Conservation (phyloP, 1,140 invertebrate species). For the Schlechtendalia chinensis region DNA sequence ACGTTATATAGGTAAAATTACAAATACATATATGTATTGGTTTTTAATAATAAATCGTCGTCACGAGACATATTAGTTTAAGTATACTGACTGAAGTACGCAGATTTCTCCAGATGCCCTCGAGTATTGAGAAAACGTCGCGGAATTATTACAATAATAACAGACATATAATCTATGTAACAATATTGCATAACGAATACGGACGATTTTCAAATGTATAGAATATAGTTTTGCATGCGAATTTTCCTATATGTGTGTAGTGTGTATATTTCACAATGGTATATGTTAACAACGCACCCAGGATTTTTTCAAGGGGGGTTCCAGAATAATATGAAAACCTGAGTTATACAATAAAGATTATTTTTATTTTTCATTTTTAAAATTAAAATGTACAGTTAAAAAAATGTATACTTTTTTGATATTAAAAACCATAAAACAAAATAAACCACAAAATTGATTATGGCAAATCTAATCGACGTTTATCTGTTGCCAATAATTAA, state of each 20-base stretch:
- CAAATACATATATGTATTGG: no score
- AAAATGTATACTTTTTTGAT: no score
- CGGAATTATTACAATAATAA: background rate
- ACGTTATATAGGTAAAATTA: background rate
- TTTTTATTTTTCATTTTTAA: no score
- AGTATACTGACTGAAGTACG: background rate
- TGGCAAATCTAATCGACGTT: no score
- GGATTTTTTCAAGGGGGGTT: no score
- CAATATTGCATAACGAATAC: background rate
- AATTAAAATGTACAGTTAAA: no score
- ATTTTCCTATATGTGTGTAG: background rate
- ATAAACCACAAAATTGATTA: no score
- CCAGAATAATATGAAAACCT: no score
- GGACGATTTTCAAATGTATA: background rate
- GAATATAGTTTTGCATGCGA: background rate
- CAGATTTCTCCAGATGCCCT: conserved; percentile 10
- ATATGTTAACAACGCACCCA: background rate
- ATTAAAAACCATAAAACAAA: no score
- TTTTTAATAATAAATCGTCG: background rate
- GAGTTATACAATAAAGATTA: no score
- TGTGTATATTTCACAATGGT: background rate
- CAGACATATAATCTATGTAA: background rate
- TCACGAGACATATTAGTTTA: background rate
- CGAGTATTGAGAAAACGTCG: background rate
- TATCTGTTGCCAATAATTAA: no score